Conservation (phyloP, 1,140 invertebrate species). For the Eubasilissa regina region DNA sequence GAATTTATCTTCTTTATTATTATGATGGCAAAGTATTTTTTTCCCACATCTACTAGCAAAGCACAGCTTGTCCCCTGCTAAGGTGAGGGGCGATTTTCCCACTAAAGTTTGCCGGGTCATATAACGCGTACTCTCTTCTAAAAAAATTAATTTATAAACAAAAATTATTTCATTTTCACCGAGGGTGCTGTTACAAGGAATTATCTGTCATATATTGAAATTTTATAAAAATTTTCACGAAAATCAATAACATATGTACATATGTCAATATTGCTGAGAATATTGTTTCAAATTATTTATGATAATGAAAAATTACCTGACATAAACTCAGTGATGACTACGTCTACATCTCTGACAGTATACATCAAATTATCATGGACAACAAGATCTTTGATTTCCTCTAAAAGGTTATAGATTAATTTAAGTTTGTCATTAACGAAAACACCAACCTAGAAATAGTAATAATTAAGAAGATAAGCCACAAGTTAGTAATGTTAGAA, state of each 20-base stretch:
- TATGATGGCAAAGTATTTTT: constrained; percentile 64
- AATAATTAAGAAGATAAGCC: constrained; percentile 1
- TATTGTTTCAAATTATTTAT: neutral
- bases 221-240: neutral
- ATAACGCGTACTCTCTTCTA: constrained; percentile 64
- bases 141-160: constrained; percentile 47
- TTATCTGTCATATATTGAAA: no score
- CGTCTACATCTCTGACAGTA: constrained; percentile 67
- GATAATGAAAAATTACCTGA: constrained; percentile 61
- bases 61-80: constrained; percentile 63
- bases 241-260: neutral
- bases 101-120: constrained; percentile 62
- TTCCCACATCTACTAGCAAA: constrained; percentile 63
- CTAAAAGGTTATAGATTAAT: constrained; percentile 63
- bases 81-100: constrained; percentile 64
- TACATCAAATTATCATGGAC: constrained; percentile 66
- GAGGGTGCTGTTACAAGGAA: no score
- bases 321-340: constrained; percentile 67
- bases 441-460: constrained; percentile 64
- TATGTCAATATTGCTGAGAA: no score
- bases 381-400: constrained; percentile 68
- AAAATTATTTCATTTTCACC: neutral
- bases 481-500: neutral
- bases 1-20: constrained; percentile 61
- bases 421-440: constrained; percentile 65